Evolutionary conservation across 2,888 invertebrate species (phyloP).

Genomic region (Noctua pronuba): DNA sequence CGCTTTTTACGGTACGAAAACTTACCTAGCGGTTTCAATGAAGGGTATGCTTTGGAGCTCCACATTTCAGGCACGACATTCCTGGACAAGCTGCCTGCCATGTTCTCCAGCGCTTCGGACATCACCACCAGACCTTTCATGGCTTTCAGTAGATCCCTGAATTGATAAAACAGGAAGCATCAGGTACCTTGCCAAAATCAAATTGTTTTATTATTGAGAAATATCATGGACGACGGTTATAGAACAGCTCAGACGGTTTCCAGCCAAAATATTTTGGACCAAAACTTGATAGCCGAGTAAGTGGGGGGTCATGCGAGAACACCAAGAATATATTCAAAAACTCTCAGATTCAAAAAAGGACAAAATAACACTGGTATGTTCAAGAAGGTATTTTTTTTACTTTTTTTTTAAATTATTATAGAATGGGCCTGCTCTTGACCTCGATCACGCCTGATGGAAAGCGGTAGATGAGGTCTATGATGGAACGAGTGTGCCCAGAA

Average conservation of each 20-base stretch:
- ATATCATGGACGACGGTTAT: background rate
- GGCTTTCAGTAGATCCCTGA: constrained; percentile 92
- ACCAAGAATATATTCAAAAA: background rate
- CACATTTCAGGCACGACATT: constrained; percentile 93
- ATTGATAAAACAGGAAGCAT: background rate
- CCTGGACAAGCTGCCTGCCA: constrained; percentile 91
- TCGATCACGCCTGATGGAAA: no score
- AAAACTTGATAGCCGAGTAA: background rate
- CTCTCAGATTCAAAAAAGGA: background rate
- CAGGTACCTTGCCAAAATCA: background rate
- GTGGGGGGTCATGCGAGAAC: background rate
- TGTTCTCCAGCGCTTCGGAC: constrained; percentile 93
- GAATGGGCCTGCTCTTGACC: no score
- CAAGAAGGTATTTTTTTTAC: no score
- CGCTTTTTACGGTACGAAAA: constrained; percentile 1
- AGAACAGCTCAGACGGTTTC: background rate
- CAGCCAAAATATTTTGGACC: background rate
- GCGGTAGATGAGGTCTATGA: no score
- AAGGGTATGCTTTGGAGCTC: constrained; percentile 93
- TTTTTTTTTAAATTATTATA: no score
- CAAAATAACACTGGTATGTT: no score
- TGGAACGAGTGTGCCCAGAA: no score
- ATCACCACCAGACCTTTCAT: constrained; percentile 94
- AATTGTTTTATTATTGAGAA: background rate
- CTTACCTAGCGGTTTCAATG: constrained; percentile 92